Conservation (phyloP, 1,140 invertebrate species). For the Caenorhabditis briggsae region DNA sequence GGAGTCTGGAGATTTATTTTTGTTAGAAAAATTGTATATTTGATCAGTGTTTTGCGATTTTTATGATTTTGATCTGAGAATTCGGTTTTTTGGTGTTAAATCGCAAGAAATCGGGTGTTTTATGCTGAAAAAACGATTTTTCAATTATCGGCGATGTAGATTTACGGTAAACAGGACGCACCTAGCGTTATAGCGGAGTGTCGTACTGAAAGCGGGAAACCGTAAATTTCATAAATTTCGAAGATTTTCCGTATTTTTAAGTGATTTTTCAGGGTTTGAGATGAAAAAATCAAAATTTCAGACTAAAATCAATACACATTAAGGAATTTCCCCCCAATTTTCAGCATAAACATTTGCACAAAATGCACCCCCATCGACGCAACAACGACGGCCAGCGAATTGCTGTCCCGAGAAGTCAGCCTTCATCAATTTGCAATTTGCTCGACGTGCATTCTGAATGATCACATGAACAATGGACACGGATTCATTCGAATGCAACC, state of each 20-base stretch:
- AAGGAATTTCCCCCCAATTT: neutral
- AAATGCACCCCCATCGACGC: neutral
- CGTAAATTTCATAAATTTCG: neutral
- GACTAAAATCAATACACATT: neutral
- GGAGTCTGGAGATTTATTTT: too few relatives aligned
- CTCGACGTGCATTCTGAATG: neutral
- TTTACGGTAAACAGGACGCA: too few relatives aligned
- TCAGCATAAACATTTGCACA: slow-evolving; percentile 13
- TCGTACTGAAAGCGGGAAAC: too few relatives aligned
- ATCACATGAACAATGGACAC: neutral
- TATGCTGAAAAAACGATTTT: neutral
- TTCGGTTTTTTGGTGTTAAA: neutral
- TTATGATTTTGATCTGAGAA: neutral
- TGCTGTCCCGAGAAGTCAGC: neutral
- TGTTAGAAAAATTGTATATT: too few relatives aligned
- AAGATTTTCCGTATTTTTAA: neutral
- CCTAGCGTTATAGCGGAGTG: too few relatives aligned
- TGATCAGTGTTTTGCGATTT: too few relatives aligned
- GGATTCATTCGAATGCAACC: neutral
- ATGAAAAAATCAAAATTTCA: too few relatives aligned
- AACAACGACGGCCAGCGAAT: neutral
- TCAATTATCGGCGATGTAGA: too few relatives aligned
- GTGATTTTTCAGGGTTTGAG: too few relatives aligned
- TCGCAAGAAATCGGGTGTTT: neutral
- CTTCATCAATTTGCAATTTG: neutral